phyloP scores from a whole-genome alignment of 2,888 invertebrate genomes.

The Disparrhopalites patrizii region DNA sequence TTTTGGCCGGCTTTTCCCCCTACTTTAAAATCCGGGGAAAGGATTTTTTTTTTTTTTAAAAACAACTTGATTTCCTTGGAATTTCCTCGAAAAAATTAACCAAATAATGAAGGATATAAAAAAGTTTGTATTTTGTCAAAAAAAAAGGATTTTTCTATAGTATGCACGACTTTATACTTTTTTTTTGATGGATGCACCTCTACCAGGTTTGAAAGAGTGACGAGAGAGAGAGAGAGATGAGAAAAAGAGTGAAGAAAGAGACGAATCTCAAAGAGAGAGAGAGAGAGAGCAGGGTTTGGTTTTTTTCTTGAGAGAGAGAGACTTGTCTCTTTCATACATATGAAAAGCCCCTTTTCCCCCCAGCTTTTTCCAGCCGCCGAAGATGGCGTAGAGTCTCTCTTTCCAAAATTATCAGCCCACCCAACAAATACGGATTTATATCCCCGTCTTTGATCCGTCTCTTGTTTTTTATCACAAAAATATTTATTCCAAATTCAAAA shows the following conservation, averaged over 20 bases:
- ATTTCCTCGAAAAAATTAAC: neutral
- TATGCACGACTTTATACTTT: neutral
- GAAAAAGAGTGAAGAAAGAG: neutral
- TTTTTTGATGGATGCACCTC: neutral
- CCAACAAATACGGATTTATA: too few species aligned
- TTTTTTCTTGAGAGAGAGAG: too few species aligned
- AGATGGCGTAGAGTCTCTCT: neutral
- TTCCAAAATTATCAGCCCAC: too few species aligned
- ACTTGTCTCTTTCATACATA: neutral
- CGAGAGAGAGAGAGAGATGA: neutral
- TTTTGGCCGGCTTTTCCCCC: conserved; percentile 2
- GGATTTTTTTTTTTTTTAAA: too few species aligned
- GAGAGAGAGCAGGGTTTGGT: conserved; percentile 6
- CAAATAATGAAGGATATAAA: neutral
- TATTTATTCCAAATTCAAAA: too few species aligned
- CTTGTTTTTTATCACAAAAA: too few species aligned
- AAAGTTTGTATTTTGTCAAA: conserved; percentile 2
- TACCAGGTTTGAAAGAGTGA: neutral
- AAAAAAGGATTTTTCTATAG: too few species aligned
- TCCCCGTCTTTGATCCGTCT: too few species aligned
- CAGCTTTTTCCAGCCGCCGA: neutral
- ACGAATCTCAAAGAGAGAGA: neutral
- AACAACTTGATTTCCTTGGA: too few species aligned
- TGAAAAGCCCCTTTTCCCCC: neutral
- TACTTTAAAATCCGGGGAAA: too few species aligned